Conservation (phyloP, 1,140 invertebrate species). For the Drosophila jambulina region DNA sequence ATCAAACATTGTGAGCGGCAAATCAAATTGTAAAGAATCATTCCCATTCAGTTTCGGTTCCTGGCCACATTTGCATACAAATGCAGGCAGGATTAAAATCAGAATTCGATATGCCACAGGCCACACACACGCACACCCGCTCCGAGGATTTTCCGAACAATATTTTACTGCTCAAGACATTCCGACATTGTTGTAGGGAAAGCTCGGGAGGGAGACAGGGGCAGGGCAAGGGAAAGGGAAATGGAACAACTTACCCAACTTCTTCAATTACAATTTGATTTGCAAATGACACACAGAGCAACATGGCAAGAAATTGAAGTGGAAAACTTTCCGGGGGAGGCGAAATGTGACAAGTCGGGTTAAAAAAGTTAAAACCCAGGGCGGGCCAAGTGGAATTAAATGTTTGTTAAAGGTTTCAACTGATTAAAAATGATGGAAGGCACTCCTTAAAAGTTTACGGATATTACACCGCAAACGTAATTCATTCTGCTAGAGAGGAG, state of each 20-base stretch:
- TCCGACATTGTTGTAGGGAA: constrained; percentile 36
- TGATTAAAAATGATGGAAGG: constrained; percentile 43
- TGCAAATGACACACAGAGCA: constrained; percentile 68
- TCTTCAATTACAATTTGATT: constrained; percentile 80
- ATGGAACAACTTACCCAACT: constrained; percentile 49
- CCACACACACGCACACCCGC: constrained; percentile 19
- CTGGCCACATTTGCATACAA: constrained; percentile 56
- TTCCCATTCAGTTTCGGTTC: constrained; percentile 34
- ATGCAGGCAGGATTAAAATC: constrained; percentile 50
- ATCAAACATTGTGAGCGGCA: constrained; percentile 33
- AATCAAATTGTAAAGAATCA: constrained; percentile 54
- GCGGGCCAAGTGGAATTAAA: constrained; percentile 43
- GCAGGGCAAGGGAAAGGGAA: background rate
- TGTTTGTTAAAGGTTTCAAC: constrained; percentile 48
- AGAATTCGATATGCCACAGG: constrained; percentile 44
- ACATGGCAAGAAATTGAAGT: constrained; percentile 66
- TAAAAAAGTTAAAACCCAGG: constrained; percentile 36
- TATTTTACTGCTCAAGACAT: constrained; percentile 50
- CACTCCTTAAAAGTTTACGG: constrained; percentile 10
- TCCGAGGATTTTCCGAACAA: constrained; percentile 32
- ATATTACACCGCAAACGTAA: background rate
- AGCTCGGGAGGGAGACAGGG: background rate
- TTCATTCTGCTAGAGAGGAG: background rate
- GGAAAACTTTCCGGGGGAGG: constrained; percentile 47
- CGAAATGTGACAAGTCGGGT: constrained; percentile 39